Percentiles rank a stretch among this genome's conserved stretches.
phyloP scores from a whole-genome alignment of 2,888 invertebrate species.

The Zootermopsis nevadensis region DNA sequence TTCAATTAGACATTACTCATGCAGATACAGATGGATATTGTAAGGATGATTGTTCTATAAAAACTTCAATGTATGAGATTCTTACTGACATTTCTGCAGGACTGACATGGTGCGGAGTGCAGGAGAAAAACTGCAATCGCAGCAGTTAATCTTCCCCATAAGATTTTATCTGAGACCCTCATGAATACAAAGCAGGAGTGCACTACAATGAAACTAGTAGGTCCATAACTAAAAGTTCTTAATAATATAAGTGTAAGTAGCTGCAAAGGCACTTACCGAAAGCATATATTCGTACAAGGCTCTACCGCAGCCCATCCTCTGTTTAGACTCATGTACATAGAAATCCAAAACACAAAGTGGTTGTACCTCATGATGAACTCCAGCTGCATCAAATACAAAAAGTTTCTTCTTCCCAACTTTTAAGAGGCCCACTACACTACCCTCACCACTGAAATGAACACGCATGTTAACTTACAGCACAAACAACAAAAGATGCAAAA shows the following conservation, averaged over 20 bases:
- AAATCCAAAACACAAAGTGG: constrained; percentile 94
- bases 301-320: constrained; percentile 88
- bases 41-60: too few species aligned
- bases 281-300: constrained; percentile 89
- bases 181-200: too few species aligned
- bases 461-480: too few species aligned
- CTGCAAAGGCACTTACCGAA: constrained; percentile 66
- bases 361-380: constrained; percentile 79
- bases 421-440: constrained; percentile 82
- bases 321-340: constrained; percentile 85
- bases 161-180: too few species aligned
- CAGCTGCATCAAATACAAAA: constrained; percentile 82
- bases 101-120: too few species aligned
- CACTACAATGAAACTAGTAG: too few species aligned
- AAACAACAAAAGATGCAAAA: too few species aligned
- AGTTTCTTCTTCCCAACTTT: constrained; percentile 92
- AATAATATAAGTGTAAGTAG: too few species aligned
- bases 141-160: too few species aligned
- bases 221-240: too few species aligned
- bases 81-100: too few species aligned
- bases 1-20: background rate
- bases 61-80: too few species aligned
- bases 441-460: constrained; percentile 70
- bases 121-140: background rate
- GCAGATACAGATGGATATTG: background rate